A percentile compares a stretch with the other conserved stretches of the same genome.
Conservation (phyloP, 2,113 vertebrate genomes). For the Pomatostomus ruficeps region DNA sequence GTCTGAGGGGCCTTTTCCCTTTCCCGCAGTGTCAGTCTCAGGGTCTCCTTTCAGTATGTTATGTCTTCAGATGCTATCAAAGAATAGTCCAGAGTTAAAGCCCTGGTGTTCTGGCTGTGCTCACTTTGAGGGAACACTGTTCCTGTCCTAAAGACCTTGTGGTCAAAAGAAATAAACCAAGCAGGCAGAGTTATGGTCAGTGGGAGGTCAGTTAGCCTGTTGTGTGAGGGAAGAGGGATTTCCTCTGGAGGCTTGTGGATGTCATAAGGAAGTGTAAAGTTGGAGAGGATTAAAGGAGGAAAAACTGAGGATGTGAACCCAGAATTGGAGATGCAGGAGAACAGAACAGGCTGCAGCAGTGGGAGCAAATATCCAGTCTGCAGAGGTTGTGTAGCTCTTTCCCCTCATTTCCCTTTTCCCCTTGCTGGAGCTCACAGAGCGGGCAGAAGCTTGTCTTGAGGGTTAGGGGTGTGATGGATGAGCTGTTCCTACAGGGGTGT, state of each 20-base stretch:
- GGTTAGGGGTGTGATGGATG: not conserved
- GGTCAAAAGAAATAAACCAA: not conserved
- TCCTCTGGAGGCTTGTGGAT: not conserved
- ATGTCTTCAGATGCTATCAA: too few species aligned
- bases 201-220: not conserved
- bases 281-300: not conserved
- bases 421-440: not conserved
- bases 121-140: not conserved
- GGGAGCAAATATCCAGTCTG: not conserved
- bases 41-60: not conserved
- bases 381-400: not conserved
- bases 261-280: not conserved
- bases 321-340: not conserved
- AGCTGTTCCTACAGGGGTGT: not conserved
- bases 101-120: not conserved
- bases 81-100: not conserved
- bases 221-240: not conserved
- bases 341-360: not conserved
- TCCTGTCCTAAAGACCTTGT: not conserved
- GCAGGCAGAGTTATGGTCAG: not conserved
- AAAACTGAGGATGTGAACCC: not conserved
- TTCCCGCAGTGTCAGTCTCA: not conserved
- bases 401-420: not conserved
- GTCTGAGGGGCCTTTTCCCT: not conserved
- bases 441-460: not conserved